Evolutionary conservation across 2,113 vertebrate species (phyloP), one percentile per base, ranked within the genome.

Genomic region (Toxostoma redivivum): DNA sequence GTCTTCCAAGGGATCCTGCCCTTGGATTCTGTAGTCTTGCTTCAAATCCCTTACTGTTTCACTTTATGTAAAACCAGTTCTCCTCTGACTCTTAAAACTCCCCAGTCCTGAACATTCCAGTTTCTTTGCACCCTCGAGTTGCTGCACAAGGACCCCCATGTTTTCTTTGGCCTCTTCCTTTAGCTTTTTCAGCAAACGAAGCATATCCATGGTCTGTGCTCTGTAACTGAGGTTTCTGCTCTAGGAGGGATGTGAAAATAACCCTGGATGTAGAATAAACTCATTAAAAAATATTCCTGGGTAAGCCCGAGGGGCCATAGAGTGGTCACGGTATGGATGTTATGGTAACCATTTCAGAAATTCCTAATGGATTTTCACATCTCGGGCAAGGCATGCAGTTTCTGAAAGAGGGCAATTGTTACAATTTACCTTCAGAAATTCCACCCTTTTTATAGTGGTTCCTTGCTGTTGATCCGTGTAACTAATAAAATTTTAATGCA

Each of bases 131-230:
- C 47, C 67, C 24, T 86, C 45, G 37, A 76, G 71, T 79, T 90
- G 14, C 15, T 58, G 42, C 64, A 51, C 50, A 51, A 86, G 79
- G 60, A 81, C 35, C 27, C 44, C 12, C 1, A 1, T 85, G 67
- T 90, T 95, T 91, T 93, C 61, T 79, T 96, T 92, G 82, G 82
- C 82, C 12, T 21, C 33, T 90, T 91, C 22, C 50, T 73, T 73
- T 11, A 77, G 67, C 82, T 90, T 58, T 81, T 86, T 62, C 50
- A 83, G 54, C 79, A 78, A 83, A 70, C 1, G 62, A 93, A 85
- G 80, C 60, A 24, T 73, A 47, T 50, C 73, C 4, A 0, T 79
- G 45, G 38, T 84, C n/a, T 83, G 15, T 35, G 40, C 77, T 85
- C 57, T 74, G 15, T 85, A 64, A 47, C 70, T 69, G n/a, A 80